Evolutionary conservation across 1,140 invertebrate genomes (phyloP).

Genomic region (Apis florea): DNA sequence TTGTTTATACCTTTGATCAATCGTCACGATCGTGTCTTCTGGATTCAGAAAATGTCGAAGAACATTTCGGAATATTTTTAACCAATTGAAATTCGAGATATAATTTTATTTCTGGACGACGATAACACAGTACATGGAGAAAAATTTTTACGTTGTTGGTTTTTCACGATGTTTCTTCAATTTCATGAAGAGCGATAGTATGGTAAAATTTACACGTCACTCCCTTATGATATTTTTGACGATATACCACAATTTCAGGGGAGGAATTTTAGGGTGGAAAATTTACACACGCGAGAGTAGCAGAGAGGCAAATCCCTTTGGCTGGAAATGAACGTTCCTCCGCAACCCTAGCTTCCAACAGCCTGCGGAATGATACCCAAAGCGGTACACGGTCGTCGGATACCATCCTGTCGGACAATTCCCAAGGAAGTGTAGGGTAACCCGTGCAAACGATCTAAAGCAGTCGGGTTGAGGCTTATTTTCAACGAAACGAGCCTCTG

Average conservation of each 20-base stretch:
- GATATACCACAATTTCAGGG: too few relatives aligned
- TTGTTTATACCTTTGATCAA: neutral
- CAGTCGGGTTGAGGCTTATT: constrained; percentile 16
- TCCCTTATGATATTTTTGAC: neutral
- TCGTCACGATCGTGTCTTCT: neutral
- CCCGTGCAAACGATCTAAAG: constrained; percentile 2
- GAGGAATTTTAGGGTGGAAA: too few relatives aligned
- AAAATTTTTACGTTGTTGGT: too few relatives aligned
- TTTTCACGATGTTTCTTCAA: too few relatives aligned
- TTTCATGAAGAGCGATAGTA: too few relatives aligned
- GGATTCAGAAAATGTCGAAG: too few relatives aligned
- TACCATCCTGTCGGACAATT: neutral
- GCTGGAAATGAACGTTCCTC: neutral
- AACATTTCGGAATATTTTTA: too few relatives aligned
- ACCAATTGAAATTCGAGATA: too few relatives aligned
- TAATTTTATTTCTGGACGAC: too few relatives aligned
- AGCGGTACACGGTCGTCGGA: neutral
- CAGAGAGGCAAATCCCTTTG: neutral
- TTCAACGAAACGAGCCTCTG: constrained; percentile 17
- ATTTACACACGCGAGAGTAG: neutral
- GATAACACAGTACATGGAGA: too few relatives aligned
- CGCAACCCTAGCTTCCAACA: neutral
- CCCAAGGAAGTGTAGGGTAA: neutral
- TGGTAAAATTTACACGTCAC: too few relatives aligned
- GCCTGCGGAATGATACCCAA: neutral